These are phyloP conservation scores for Sebastes glaucus DNA, from an alignment of 2,797 vertebrate genomes.

Conservation along the genomic window DNA sequence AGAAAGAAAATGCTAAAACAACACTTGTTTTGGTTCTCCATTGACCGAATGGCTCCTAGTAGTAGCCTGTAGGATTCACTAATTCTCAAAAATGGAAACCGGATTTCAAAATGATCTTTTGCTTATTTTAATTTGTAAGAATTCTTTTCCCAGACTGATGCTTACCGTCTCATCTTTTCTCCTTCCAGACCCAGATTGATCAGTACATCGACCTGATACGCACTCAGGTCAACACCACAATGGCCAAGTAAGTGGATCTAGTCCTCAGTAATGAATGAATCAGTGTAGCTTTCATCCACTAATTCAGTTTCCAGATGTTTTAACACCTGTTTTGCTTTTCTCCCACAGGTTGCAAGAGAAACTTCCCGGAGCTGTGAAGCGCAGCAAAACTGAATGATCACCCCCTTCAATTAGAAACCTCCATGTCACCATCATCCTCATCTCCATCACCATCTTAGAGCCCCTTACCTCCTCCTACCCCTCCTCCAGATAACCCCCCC, in stretches of 20 bases:
- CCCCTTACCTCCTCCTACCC: neutral
- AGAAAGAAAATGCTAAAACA: neutral
- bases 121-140: neutral
- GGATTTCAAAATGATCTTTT: neutral
- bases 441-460: slow-evolving; percentile 48
- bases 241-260: slow-evolving; percentile 87
- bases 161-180: neutral
- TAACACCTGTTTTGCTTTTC: neutral
- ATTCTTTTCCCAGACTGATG: neutral
- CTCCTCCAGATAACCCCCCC: neutral
- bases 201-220: slow-evolving; percentile 88
- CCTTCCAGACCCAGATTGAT: slow-evolving; percentile 89
- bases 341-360: slow-evolving; percentile 90
- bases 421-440: slow-evolving; percentile 47
- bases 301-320: neutral
- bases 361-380: slow-evolving; percentile 88
- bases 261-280: neutral
- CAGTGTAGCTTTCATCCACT: too few relatives aligned
- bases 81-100: neutral
- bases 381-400: slow-evolving; percentile 85
- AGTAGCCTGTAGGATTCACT: neutral
- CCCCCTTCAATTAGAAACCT: slow-evolving; percentile 3
- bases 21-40: neutral
- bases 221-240: slow-evolving; percentile 85
- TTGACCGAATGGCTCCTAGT: neutral